Evolutionary conservation across 2,888 invertebrate genomes (phyloP).

Genomic region (Suillia variegata): DNA sequence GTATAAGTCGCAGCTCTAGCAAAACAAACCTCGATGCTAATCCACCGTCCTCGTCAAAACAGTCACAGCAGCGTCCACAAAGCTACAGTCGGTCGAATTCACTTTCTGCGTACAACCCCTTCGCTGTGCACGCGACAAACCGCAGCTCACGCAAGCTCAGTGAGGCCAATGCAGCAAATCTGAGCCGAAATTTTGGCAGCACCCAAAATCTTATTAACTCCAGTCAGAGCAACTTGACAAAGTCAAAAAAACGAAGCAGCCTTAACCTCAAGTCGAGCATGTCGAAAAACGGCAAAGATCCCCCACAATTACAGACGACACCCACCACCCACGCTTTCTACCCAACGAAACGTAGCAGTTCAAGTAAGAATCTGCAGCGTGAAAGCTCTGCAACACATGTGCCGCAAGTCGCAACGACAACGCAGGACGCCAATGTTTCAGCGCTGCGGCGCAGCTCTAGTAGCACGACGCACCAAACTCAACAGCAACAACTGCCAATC

Average conservation of each 20-base stretch:
- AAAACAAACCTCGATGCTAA: slow-evolving; percentile 41
- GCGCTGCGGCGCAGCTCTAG: slow-evolving; percentile 31
- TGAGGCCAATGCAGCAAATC: slow-evolving; percentile 43
- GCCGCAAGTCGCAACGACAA: too few species aligned
- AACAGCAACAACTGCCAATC: slow-evolving; percentile 29
- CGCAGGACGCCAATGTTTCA: slow-evolving; percentile 27
- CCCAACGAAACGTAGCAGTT: slow-evolving; percentile 50
- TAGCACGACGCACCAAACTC: slow-evolving; percentile 26
- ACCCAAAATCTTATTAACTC: slow-evolving; percentile 59
- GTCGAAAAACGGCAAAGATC: slow-evolving; percentile 48
- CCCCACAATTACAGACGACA: too few species aligned
- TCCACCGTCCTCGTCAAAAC: slow-evolving; percentile 22
- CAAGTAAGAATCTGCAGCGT: slow-evolving; percentile 56
- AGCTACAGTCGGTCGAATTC: slow-evolving; percentile 56
- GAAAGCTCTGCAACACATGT: slow-evolving; percentile 43
- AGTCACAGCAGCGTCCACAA: slow-evolving; percentile 40
- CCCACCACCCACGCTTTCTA: slow-evolving; percentile 21
- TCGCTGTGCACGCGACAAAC: slow-evolving; percentile 40
- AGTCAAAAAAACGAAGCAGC: slow-evolving; percentile 60
- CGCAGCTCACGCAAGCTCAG: slow-evolving; percentile 49
- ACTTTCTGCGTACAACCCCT: slow-evolving; percentile 49
- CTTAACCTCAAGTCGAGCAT: slow-evolving; percentile 54
- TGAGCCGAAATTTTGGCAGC: slow-evolving; percentile 59
- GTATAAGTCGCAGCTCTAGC: slow-evolving; percentile 52
- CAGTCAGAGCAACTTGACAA: slow-evolving; percentile 56